These are phyloP conservation scores for Armadillidium nasatum DNA, from an alignment of 1,140 invertebrate genomes.

Conservation along the genomic window DNA sequence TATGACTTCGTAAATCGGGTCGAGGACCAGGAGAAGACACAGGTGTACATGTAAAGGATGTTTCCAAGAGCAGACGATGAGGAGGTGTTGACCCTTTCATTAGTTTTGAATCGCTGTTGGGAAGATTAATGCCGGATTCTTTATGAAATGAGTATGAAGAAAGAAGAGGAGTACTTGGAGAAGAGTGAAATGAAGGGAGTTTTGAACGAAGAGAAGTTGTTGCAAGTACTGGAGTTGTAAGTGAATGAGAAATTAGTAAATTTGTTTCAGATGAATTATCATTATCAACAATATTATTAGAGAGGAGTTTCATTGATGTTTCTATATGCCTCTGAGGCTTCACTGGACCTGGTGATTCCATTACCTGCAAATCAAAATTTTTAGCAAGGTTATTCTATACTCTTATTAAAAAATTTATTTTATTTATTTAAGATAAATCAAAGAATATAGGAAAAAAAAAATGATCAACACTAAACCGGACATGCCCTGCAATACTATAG, in stretches of 20 bases:
- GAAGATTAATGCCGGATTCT: constrained; percentile 37
- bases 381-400: not conserved
- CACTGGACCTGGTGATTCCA: constrained; percentile 51
- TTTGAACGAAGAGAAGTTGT: not conserved
- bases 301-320: not conserved
- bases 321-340: constrained; percentile 49
- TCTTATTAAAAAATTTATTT: too few species aligned
- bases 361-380: constrained; percentile 45
- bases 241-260: constrained; percentile 23
- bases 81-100: constrained; percentile 38
- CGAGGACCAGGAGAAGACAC: constrained; percentile 46
- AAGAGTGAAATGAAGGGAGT: not conserved
- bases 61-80: constrained; percentile 43
- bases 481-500: too few species aligned
- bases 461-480: too few species aligned
- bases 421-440: too few species aligned
- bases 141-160: constrained; percentile 41
- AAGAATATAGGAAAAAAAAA: too few species aligned
- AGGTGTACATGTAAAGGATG: constrained; percentile 46
- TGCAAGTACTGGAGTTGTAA: constrained; percentile 18
- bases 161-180: constrained; percentile 40
- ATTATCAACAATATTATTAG: constrained; percentile 26
- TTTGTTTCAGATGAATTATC: constrained; percentile 24
- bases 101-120: not conserved
- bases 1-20: constrained; percentile 42